Base-by-base conservation (phyloP, 1,140 invertebrate species). In the Popillia japonica region DNA sequence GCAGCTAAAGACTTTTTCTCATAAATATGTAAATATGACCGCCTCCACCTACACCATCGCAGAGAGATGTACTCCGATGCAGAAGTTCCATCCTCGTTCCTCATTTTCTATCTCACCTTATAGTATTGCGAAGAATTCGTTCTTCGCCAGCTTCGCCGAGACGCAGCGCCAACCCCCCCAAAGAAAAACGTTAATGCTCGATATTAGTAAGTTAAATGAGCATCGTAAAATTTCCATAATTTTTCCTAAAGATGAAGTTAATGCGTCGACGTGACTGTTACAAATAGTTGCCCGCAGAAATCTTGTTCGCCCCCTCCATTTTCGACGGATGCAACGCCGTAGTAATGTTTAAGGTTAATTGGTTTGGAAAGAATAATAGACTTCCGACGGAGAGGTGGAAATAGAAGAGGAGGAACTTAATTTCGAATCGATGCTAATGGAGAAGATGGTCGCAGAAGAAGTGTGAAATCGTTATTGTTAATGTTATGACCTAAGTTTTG, bases 201-300 rank as follows among this genome's bases (percentile, higher is more conserved):
- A 27, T 64, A 64, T 64, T 64, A 64, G 61, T 17, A 20, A 64
- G 61, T 64, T 4, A 64, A 64, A 64, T 64, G 61, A 64, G 61
- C n/a, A 11, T 64, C 61, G 17, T 64, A 64, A 64, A 64, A 64
- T 64, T 64, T 64, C 61, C 61, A 64, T 64, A 64, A 64, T 64
- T 64, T 64, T 64, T 17, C 61, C 22, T 64, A 64, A 64, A 64
- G 61, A 64, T 27, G 61, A 27, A 17, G 11, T 64, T 64, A 64
- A 64, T 64, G 61, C 11, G 22, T 22, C 61, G 61, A 64, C 59
- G 59, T 64, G 59, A 64, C 59, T 64, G 59, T 64, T 64, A 64
- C 61, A 22, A 64, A 64, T 64, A 64, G 17, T 64, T 64, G 61
- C 10, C 6, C 61, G 4, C 11, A 0, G 61, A 64, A 64, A 64